Percentiles rank a stretch among this genome's conserved stretches.
Evolutionary conservation across 2,113 vertebrate genomes (phyloP).

Genomic region (Phylloscopus trochilus): DNA sequence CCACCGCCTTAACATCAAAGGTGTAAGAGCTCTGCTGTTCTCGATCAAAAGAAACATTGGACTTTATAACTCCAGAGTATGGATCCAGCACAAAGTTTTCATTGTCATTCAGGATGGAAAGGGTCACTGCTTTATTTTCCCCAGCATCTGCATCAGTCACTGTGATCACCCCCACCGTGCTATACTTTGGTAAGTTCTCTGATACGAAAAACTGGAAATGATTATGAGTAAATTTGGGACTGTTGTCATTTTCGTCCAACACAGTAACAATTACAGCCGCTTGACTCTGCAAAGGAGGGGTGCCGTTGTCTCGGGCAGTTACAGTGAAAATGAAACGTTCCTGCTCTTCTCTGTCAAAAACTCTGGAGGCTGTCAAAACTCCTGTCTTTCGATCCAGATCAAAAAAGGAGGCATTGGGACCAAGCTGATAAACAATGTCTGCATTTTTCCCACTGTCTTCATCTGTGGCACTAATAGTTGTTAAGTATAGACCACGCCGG

Average conservation of each 20-base stretch:
- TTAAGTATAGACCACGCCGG: constrained; percentile 94
- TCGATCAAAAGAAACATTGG: constrained; percentile 96
- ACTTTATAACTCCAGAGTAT: constrained; percentile 95
- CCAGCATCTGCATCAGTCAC: constrained; percentile 96
- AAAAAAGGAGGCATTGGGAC: constrained; percentile 97
- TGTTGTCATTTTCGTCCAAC: constrained; percentile 97
- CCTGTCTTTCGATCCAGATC: constrained; percentile 97
- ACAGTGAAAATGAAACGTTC: constrained; percentile 97
- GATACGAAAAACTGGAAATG: constrained; percentile 99
- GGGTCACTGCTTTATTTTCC: constrained; percentile 93
- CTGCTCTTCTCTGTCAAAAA: constrained; percentile 97
- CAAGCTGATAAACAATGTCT: constrained; percentile 98
- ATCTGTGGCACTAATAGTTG: constrained; percentile 94
- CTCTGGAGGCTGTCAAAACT: constrained; percentile 93
- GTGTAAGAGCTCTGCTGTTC: constrained; percentile 98
- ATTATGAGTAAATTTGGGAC: constrained; percentile 97
- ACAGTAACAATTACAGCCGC: constrained; percentile 96
- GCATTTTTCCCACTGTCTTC: constrained; percentile 98
- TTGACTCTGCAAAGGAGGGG: constrained; percentile 94
- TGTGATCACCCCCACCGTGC: constrained; percentile 96
- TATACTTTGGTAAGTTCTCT: constrained; percentile 97
- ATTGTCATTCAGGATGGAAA: constrained; percentile 94
- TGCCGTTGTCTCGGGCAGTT: constrained; percentile 96
- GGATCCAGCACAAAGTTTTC: constrained; percentile 98
- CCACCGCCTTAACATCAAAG: constrained; percentile 94